phyloP scores from a whole-genome alignment of 1,140 invertebrate species.

The Zaprionus kolodkinae region DNA sequence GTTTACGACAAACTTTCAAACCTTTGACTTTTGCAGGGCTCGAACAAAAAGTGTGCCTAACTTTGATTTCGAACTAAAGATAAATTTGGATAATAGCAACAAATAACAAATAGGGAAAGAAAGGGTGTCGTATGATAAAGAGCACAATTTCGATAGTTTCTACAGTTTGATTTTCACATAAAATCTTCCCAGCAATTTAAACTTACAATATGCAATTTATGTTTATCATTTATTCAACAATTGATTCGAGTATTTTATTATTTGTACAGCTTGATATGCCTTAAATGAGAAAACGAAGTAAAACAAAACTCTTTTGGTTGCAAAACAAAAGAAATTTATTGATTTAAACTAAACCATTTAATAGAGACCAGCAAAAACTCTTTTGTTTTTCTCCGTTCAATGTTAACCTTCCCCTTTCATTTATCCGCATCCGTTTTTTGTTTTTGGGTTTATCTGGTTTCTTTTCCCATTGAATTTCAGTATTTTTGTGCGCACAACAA shows the following conservation, averaged over 20 bases:
- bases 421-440: neutral
- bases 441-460: neutral
- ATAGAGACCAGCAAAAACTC: conserved; percentile 2
- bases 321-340: neutral
- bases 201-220: no score
- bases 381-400: neutral
- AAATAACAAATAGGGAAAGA: neutral
- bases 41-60: neutral
- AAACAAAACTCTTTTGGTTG: neutral
- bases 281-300: neutral
- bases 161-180: no score
- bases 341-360: conserved; percentile 9
- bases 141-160: no score
- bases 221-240: neutral
- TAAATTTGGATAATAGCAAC: neutral
- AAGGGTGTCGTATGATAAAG: no score
- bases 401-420: neutral
- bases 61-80: conserved; percentile 1
- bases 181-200: no score
- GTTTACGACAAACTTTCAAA: conserved; percentile 17
- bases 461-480: conserved; percentile 2
- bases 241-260: neutral
- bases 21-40: neutral
- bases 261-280: conserved; percentile 1
- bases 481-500: neutral